These are phyloP conservation scores for Lipophrys pholis DNA, from an alignment of 2,113 vertebrate species.

Conservation along the genomic window DNA sequence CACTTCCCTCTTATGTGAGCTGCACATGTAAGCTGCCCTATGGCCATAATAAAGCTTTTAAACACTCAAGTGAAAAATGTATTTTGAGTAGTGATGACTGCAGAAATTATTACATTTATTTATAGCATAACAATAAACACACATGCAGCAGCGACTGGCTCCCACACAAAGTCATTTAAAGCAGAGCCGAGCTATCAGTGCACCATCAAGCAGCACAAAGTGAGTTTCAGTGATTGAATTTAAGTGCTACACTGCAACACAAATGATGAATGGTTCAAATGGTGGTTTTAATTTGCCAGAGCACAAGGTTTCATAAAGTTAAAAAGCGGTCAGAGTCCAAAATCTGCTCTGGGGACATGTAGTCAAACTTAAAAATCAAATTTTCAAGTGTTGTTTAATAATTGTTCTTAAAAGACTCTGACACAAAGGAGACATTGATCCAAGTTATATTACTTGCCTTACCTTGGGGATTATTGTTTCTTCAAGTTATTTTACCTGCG, in stretches of 20 bases:
- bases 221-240: slow-evolving; percentile 46
- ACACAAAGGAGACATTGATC: slow-evolving; percentile 62
- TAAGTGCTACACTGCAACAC: slow-evolving; percentile 13
- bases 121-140: slow-evolving; percentile 54
- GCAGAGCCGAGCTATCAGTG: slow-evolving; percentile 15
- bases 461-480: slow-evolving; percentile 47
- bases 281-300: slow-evolving; percentile 47
- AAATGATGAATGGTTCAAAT: slow-evolving; percentile 48
- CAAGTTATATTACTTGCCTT: slow-evolving; percentile 42
- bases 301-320: slow-evolving; percentile 18
- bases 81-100: slow-evolving; percentile 45
- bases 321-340: slow-evolving; percentile 5
- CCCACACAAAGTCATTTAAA: slow-evolving; percentile 7
- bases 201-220: slow-evolving; percentile 19
- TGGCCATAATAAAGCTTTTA: slow-evolving; percentile 62
- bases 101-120: slow-evolving; percentile 59
- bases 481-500: slow-evolving; percentile 39
- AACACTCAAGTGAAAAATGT: slow-evolving; percentile 32
- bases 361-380: slow-evolving; percentile 29
- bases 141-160: not conserved
- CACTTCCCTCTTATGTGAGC: slow-evolving; percentile 41
- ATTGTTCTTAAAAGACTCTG: slow-evolving; percentile 46
- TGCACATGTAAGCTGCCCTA: slow-evolving; percentile 56
- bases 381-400: slow-evolving; percentile 54
- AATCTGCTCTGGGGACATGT: slow-evolving; percentile 36